Conservation (phyloP, 2,797 vertebrate genomes). For the Eleutherodactylus coqui region DNA sequence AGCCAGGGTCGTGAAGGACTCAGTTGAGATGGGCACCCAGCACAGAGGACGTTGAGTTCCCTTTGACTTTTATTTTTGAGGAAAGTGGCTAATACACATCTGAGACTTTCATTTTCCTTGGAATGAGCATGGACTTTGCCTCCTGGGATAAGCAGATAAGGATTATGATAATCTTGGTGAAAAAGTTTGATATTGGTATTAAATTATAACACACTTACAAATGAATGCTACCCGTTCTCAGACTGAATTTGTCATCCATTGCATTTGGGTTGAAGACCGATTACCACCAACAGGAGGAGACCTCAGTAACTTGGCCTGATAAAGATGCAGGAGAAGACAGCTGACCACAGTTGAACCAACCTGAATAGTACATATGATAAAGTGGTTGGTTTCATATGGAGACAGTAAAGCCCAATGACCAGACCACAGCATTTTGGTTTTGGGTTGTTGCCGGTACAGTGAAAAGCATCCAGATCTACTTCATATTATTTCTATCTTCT, state of each 20-base stretch:
- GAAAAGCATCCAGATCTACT: neutral
- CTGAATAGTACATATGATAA: neutral
- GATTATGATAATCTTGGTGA: neutral
- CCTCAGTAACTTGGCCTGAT: neutral
- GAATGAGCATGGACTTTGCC: neutral
- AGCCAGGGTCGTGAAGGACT: slow-evolving; percentile 6
- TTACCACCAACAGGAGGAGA: neutral
- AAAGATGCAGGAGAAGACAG: neutral
- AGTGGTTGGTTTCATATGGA: neutral
- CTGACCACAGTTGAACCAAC: neutral
- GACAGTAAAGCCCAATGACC: neutral
- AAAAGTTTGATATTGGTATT: slow-evolving; percentile 19
- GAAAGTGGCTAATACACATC: neutral
- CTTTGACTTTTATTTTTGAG: neutral
- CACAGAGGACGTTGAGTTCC: slow-evolving; percentile 4
- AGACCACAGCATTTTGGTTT: neutral
- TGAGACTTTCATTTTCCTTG: slow-evolving; percentile 22
- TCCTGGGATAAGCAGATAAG: slow-evolving; percentile 9
- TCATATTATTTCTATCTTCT: neutral
- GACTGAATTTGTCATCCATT: slow-evolving; percentile 22
- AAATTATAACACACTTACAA: slow-evolving; percentile 35
- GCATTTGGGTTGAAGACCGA: slow-evolving; percentile 30
- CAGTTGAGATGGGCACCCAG: neutral
- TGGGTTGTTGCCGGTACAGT: neutral
- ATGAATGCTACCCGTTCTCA: slow-evolving; percentile 4